Base-by-base conservation (phyloP, 2,888 invertebrate species). In the Ctena decussata region DNA sequence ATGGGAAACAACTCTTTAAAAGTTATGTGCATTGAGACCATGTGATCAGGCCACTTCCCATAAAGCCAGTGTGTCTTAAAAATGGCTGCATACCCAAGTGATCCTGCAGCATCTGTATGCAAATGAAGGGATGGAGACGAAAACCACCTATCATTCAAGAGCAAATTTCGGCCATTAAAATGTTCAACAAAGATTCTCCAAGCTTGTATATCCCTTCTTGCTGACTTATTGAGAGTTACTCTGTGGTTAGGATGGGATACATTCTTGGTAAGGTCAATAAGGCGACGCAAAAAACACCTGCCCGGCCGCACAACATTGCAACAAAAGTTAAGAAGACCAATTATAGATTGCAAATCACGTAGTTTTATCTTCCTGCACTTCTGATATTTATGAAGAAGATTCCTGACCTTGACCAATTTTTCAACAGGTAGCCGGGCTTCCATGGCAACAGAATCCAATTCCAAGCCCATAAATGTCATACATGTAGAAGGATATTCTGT, bases 41-140 rank as follows among this genome's bases (percentile, higher is more conserved):
- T n/a, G n/a, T n/a, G n/a, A n/a, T n/a, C n/a, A n/a, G 74, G 74
- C 82, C 86, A 86, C 6, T 21, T 2, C 1, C 70, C 77, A 46
- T 39, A 72, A 71, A 78, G 73, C 76, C 84, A 84, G 11, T 72
- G 79, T 8, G 71, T 37, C 18, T 37, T 15, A 30, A 76, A 79
- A 49, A 79, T 60, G 53, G 74, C 79, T 11, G 82, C 82, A 44
- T 49, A 82, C 12, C 82, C 82, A 24, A 79, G 11, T 0, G 72
- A 12, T 8, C 85, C 82, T 2, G 85, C 74, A 32, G 82, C 82
- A 77, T 82, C 82, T 46, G 82, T 82, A 41, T 53, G 35, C 21
- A 82, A 46, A 69, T 80, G 77, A 11, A 82, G 32, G 0, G 71
- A 32, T 18, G 11, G 21, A 21, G 32, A 27, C 2, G 82, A 32